Base-by-base conservation (phyloP, 2,888 invertebrate species). In the Drosophila algonquin region DNA sequence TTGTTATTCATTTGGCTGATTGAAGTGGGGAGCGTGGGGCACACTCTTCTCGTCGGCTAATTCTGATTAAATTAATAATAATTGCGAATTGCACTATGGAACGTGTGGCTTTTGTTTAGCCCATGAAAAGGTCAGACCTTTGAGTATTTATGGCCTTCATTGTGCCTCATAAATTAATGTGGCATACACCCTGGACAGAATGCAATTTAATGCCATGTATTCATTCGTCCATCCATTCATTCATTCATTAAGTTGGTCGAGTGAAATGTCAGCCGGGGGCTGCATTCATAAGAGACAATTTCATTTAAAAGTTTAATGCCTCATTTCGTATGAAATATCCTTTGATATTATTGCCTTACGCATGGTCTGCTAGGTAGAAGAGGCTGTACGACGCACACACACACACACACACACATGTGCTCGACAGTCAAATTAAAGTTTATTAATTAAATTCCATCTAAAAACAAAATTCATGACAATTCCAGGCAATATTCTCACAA, bases 81-180 rank as follows among this genome's bases (percentile, higher is more conserved):
- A 35, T 67, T 48, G 10, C 14, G 21, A 21, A 21, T 21, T 3
- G 21, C 18, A 3, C 12, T 10, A 18, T 1, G 44, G 45, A 44
- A 35, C n/a, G 10, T n/a, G 18, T 10, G 21, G 18, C 50, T 18
- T 32, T 65, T 45, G 18, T 40, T 32, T 50, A 27, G 57, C n/a
- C 16, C 7, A 45, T 18, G 27, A 30, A 50, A 56, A 50, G 44
- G 40, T 27, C 50, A n/a, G 14, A 30, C 18, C 6, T 14, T 44
- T 8, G 16, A 12, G n/a, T 21, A 50, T 63, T 44, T 5, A 50
- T 10, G 21, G 16, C n/a, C n/a, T 48, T 59, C 12, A 35, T 27
- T 67, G n/a, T 30, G 8, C 30, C 27, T 14, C 32, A 46, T 51
- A 54, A 60, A 50, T 69, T 69, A 61, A 54, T 72, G 35, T 27